Conservation (phyloP, 1,140 invertebrate species). For the Rhyzopertha dominica region DNA sequence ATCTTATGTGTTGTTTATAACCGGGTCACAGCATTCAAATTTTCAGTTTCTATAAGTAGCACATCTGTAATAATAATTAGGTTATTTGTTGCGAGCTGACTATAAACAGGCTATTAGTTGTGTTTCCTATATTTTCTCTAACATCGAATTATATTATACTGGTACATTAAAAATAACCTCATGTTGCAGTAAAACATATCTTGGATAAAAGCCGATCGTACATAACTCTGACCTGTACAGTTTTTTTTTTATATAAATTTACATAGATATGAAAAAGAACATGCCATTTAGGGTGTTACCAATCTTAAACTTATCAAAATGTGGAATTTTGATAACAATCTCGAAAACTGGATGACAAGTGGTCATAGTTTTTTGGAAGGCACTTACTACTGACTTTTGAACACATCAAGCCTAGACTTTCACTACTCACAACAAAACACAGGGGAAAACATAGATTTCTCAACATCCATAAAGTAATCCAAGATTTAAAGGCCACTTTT, state of each 20-base stretch:
- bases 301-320: constrained; percentile 39
- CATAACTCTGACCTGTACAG: constrained; percentile 36
- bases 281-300: constrained; percentile 44
- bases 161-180: constrained; percentile 46
- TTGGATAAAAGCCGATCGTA: constrained; percentile 37
- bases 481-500: constrained; percentile 24
- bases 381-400: constrained; percentile 48
- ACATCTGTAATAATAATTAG: constrained; percentile 40
- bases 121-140: constrained; percentile 44
- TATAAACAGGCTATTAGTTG: constrained; percentile 43
- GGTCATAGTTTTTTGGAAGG: constrained; percentile 45
- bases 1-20: constrained; percentile 32
- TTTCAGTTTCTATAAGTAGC: constrained; percentile 41
- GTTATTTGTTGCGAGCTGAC: constrained; percentile 39
- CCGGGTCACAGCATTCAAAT: constrained; percentile 30
- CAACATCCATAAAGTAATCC: constrained; percentile 32
- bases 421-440: constrained; percentile 16
- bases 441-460: constrained; percentile 23
- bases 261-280: constrained; percentile 46
- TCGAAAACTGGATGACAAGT: constrained; percentile 44
- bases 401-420: constrained; percentile 46
- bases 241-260: constrained; percentile 33
- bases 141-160: constrained; percentile 43
- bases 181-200: constrained; percentile 36
- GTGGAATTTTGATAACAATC: constrained; percentile 40